Conservation (phyloP, 1,140 invertebrate species). For the Coenobita brevimanus region DNA sequence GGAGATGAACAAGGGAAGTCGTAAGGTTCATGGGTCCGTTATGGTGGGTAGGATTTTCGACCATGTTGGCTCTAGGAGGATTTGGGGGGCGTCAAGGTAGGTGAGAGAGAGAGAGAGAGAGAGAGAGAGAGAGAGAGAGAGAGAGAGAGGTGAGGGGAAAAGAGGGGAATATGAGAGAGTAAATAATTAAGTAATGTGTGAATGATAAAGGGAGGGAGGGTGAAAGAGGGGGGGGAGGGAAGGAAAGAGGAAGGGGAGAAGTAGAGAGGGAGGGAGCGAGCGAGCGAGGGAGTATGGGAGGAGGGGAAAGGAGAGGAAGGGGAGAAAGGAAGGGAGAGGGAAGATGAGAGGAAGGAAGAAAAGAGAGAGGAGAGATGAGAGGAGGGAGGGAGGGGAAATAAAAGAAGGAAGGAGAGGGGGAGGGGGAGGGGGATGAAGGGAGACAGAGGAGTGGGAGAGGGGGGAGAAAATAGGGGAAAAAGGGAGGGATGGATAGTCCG, state of each 20-base stretch:
- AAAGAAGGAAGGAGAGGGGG: neutral
- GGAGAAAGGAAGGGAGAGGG: neutral
- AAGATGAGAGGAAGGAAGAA: constrained; percentile 2
- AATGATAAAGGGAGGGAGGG: neutral
- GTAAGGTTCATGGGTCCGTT: too few species aligned
- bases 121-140: too few species aligned
- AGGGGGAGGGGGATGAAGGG: neutral
- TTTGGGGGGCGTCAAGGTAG: too few species aligned
- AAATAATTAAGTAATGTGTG: neutral
- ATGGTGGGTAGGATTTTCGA: too few species aligned
- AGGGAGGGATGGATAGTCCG: constrained; percentile 6
- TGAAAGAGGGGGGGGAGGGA: neutral
- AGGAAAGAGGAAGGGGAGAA: neutral
- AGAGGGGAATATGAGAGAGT: too few species aligned
- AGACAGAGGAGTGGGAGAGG: constrained; percentile 6
- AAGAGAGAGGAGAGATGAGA: neutral
- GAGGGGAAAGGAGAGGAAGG: neutral
- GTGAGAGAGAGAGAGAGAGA: too few species aligned
- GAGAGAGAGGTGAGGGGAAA: too few species aligned
- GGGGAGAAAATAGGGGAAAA: constrained; percentile 10
- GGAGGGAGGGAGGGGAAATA: neutral
- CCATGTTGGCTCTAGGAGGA: too few species aligned
- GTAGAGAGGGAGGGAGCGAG: neutral
- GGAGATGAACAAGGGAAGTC: too few species aligned
- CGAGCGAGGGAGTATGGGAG: neutral